Percentiles rank a stretch among this genome's conserved stretches.
Conservation (phyloP, 1,140 invertebrate genomes). For the Drosophila hydei region DNA sequence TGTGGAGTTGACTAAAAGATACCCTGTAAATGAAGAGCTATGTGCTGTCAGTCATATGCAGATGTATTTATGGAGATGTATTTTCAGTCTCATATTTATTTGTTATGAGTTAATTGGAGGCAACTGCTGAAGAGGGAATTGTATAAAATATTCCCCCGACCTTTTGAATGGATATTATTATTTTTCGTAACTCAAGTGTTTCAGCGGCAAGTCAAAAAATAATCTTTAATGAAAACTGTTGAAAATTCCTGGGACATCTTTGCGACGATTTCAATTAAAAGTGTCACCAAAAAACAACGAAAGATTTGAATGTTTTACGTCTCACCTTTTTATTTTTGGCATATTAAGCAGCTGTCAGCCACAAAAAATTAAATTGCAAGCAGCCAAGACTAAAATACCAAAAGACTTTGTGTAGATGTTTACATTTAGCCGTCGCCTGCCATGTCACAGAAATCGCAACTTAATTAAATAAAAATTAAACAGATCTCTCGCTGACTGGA, state of each 20-base stretch:
- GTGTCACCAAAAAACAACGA: slow-evolving; percentile 22
- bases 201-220: neutral
- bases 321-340: slow-evolving; percentile 15
- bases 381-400: slow-evolving; percentile 25
- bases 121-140: too few relatives aligned
- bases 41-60: too few relatives aligned
- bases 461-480: slow-evolving; percentile 81
- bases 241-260: slow-evolving; percentile 31
- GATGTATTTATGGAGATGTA: too few relatives aligned
- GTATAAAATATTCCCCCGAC: too few relatives aligned
- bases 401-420: slow-evolving; percentile 50
- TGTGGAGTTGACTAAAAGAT: too few relatives aligned
- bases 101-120: too few relatives aligned
- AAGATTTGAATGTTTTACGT: slow-evolving; percentile 14
- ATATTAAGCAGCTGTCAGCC: slow-evolving; percentile 38
- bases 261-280: slow-evolving; percentile 46
- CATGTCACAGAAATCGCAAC: slow-evolving; percentile 64
- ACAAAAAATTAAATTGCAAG: slow-evolving; percentile 5
- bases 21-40: too few relatives aligned
- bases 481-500: slow-evolving; percentile 60
- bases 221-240: slow-evolving; percentile 33
- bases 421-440: slow-evolving; percentile 45
- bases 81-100: too few relatives aligned
- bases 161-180: too few relatives aligned
- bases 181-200: too few relatives aligned